Base-by-base conservation (phyloP, 1,140 invertebrate species). In the Sarcophaga peregrina region DNA sequence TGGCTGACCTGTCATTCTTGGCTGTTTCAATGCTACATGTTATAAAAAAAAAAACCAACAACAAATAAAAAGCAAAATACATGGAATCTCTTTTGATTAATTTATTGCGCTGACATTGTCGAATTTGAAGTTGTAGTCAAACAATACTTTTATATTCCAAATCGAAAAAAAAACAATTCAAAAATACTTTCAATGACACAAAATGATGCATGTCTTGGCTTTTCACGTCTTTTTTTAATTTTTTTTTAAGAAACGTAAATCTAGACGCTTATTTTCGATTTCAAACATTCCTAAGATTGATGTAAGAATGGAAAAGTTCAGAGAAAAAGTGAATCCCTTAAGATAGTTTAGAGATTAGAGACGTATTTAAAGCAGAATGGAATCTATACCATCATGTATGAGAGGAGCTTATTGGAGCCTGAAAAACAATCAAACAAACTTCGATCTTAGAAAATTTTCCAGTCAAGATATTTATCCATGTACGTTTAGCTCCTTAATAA, bases 81-180 rank as follows among this genome's bases (percentile, higher is more conserved):
- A 68, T 58, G 54, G 74, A 78, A 50, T 78, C 75, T 78, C 75
- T 78, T 78, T 78, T 78, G 75, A 78, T 78, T 78, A 78, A 78
- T 78, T 78, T 78, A 78, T 78, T 78, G 75, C 75, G 75, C 75
- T 78, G 75, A 78, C 75, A 78, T 78, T 78, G 75, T 78, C 75
- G 75, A 78, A 78, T 52, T 78, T 78, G 75, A 78, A 78, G 75
- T 15, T 78, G 20, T 78, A 78, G 50, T 47, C 75, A 78, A 78
- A 78, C 75, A 78, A 78, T 78, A 78, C 75, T 52, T 68, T 15
- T 58, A 9, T 7, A n/a, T n/a, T 58, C 7, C 7, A n/a, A 58
- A 58, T n/a, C 15, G 7, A n/a, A 58, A 13, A 58, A 58, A 13
- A 48, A 76, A n/a, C 48, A 8, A 37, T 37, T 37, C 25, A 37